Percentiles rank a stretch among this genome's conserved stretches.
Evolutionary conservation across 1,140 invertebrate species (phyloP).

Genomic region (Camponotus floridanus): DNA sequence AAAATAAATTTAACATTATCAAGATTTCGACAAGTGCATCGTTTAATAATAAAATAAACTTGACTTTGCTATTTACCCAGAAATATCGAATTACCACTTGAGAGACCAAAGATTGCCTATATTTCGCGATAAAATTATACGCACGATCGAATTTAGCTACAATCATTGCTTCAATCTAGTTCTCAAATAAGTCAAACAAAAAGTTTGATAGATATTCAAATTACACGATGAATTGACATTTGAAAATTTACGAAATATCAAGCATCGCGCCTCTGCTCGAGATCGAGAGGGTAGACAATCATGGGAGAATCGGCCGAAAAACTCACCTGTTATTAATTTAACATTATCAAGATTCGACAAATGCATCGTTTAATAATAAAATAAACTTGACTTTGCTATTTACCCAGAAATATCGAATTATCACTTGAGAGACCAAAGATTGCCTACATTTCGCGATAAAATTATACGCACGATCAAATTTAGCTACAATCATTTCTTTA

Average conservation of each 20-base stretch:
- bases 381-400: background rate
- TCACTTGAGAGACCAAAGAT: background rate
- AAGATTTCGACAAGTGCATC: background rate
- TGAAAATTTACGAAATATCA: background rate
- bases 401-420: background rate
- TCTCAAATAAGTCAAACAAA: background rate
- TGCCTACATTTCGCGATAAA: background rate
- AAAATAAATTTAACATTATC: constrained; percentile 1
- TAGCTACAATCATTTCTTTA: background rate
- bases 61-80: no score
- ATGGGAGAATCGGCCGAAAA: background rate
- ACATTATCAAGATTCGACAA: background rate
- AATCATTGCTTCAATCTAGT: background rate
- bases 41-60: background rate
- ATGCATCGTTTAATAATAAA: background rate
- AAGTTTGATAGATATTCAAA: background rate
- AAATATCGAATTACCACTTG: background rate
- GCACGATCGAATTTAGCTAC: background rate
- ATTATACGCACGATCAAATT: background rate
- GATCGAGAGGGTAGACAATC: constrained; percentile 31
- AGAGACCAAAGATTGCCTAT: background rate
- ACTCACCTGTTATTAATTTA: constrained; percentile 51
- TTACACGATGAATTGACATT: background rate
- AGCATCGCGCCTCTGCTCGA: background rate
- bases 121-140: background rate